Percentiles rank a stretch among this genome's conserved stretches.
These are phyloP conservation scores for Eustalomyia histrio DNA, from an alignment of 2,888 invertebrate genomes.

Conservation along the genomic window DNA sequence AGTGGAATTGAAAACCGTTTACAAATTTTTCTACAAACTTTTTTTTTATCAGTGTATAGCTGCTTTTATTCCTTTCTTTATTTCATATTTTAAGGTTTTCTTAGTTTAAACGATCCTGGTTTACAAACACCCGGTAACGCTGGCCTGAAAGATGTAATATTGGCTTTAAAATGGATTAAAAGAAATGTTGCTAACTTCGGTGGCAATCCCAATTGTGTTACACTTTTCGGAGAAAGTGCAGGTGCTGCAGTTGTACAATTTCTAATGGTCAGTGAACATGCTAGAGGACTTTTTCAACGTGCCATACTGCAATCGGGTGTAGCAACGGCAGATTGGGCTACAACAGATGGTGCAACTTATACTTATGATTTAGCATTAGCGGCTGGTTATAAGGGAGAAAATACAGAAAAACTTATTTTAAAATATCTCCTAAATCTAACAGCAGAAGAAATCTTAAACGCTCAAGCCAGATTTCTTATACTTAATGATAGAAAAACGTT, in stretches of 20 bases:
- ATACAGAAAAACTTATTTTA: slow-evolving; percentile 73
- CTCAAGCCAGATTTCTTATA: slow-evolving; percentile 67
- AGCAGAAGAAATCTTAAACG: slow-evolving; percentile 67
- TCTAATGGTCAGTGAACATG: slow-evolving; percentile 78
- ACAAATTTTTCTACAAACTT: too few species aligned
- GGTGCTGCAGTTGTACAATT: slow-evolving; percentile 78
- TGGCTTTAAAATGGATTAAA: slow-evolving; percentile 79
- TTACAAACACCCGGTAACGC: slow-evolving; percentile 80
- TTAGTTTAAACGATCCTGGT: slow-evolving; percentile 76
- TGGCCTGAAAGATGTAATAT: slow-evolving; percentile 79
- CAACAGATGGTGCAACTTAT: slow-evolving; percentile 37
- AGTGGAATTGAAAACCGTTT: too few species aligned
- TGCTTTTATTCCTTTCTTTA: too few species aligned
- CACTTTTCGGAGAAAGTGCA: slow-evolving; percentile 80
- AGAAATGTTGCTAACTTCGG: slow-evolving; percentile 78
- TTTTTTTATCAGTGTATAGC: too few species aligned
- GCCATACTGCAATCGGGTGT: slow-evolving; percentile 70
- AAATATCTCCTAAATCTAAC: slow-evolving; percentile 70
- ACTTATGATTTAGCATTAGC: slow-evolving; percentile 68
- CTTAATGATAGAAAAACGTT: slow-evolving; percentile 70
- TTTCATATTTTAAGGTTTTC: slow-evolving; percentile 74
- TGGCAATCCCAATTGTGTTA: slow-evolving; percentile 79
- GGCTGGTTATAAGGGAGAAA: slow-evolving; percentile 66
- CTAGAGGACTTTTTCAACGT: slow-evolving; percentile 73
- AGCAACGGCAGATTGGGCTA: slow-evolving; percentile 66